Base-by-base conservation (phyloP, 1,140 invertebrate species). In the Cydia pomonella region DNA sequence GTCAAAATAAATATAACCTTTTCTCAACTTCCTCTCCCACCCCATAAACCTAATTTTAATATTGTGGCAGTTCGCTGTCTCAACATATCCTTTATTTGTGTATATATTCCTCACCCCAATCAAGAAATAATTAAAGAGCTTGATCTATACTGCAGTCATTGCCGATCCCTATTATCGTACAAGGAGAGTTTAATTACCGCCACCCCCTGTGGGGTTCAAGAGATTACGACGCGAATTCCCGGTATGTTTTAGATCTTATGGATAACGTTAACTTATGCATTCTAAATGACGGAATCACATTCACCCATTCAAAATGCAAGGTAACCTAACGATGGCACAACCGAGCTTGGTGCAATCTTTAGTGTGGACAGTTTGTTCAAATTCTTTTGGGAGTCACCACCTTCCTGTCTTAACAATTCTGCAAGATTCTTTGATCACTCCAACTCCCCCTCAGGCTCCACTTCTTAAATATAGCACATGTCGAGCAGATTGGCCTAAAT, bases 71-170 rank as follows among this genome's bases (percentile, higher is more conserved):
- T 66, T 13, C 27, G 73, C 13, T 16, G 16, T 3, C 12, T 29
- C 3, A 66, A 76, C 44, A 72, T 76, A n/a, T 21, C 47, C 29
- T 74, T 75, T 33, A 23, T 75, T 7, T 76, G 63, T 74, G 23
- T 79, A 2, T 79, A 79, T 72, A 79, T 77, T 66, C 59, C 72
- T 33, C 47, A 74, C n/a, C 77, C 77, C 7, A 33, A 29, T 64
- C 53, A 13, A 75, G 5, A 12, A 71, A 18, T 75, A 44, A 12
- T 72, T 5, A 12, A 7, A 12, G 18, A 44, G 16, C 69, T 72
- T 41, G 23, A 23, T 41, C 29, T 5, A 38, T 44, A 18, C 9
- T 72, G 38, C 13, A 5, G 5, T 72, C 69, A 16, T 16, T 72
- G 10, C 69, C 27, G 1, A n/a, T 4, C 12, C 69, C 69, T 12